Percentiles rank a stretch among this genome's conserved stretches.
These are phyloP conservation scores for Elmis aenea DNA, from an alignment of 2,888 invertebrate species.

Conservation along the genomic window DNA sequence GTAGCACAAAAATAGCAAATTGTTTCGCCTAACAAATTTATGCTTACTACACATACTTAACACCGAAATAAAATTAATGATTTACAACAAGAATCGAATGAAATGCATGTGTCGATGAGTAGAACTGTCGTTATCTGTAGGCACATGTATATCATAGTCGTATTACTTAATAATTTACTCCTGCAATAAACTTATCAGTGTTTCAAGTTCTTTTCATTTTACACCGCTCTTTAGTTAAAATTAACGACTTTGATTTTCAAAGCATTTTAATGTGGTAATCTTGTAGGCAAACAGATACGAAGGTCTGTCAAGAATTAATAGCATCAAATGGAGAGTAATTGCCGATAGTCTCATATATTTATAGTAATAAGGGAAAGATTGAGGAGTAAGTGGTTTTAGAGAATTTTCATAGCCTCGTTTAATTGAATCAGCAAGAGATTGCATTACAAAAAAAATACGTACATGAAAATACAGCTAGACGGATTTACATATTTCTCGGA, in stretches of 20 bases:
- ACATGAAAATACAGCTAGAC: too few relatives aligned
- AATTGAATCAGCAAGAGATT: slow-evolving; percentile 14
- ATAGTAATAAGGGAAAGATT: slow-evolving; percentile 16
- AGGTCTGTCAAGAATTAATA: slow-evolving; percentile 17
- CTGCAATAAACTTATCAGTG: too few relatives aligned
- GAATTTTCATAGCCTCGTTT: slow-evolving; percentile 23
- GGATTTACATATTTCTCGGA: too few relatives aligned
- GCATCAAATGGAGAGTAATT: slow-evolving; percentile 23
- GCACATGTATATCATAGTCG: too few relatives aligned
- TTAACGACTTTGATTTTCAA: slow-evolving; percentile 9
- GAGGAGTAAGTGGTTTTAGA: slow-evolving; percentile 22
- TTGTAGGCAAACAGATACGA: slow-evolving; percentile 11
- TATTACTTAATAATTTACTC: too few relatives aligned
- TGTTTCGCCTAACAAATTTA: too few relatives aligned
- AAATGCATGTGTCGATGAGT: too few relatives aligned
- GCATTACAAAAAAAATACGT: slow-evolving; percentile 8
- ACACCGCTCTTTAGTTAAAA: slow-evolving; percentile 3
- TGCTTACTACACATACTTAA: too few relatives aligned
- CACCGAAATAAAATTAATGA: too few relatives aligned
- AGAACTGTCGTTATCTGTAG: too few relatives aligned
- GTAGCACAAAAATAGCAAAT: too few relatives aligned
- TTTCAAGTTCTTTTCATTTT: slow-evolving; percentile 10
- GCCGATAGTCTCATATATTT: slow-evolving; percentile 18
- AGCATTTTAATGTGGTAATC: slow-evolving; percentile 13
- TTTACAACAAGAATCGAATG: too few relatives aligned